Evolutionary conservation across 2,797 vertebrate species (phyloP), one percentile per base, ranked within the genome.

Genomic region (Sebastes matsubarae): DNA sequence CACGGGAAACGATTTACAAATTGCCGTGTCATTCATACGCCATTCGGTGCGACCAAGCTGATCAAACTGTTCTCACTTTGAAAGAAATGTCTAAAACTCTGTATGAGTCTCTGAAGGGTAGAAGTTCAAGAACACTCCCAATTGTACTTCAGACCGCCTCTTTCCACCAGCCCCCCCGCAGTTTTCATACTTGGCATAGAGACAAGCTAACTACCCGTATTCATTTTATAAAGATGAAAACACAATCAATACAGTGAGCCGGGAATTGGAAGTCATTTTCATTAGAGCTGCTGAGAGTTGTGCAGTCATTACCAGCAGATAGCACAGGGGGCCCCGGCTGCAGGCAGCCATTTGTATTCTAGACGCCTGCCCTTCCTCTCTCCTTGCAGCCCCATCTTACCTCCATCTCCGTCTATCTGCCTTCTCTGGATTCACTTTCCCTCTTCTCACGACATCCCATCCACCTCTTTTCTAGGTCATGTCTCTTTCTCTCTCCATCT

Each of bases 251-350:
- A 95, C 91, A 93, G 93, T 88, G 93, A 90, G 91, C 83, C 57
- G 90, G 94, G 94, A 95, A 95, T 95, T 95, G 95, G 93, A 95
- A 95, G 95, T 95, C 92, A 94, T 96, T 96, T 95, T 95, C 94
- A 95, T 96, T 96, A 94, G 93, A 91, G 93, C 89, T 84, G 87
- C 86, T 86, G 90, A 92, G 94, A 93, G 93, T 90, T 92, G 91
- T 92, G 92, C 89, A 95, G 94, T 95, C 95, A 94, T 94, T 95
- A 95, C 93, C 91, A 93, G 93, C 91, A 91, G 92, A 93, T 88
- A 89, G 90, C 88, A 85, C 80, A 69, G 79, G 87, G 92, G 85
- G 88, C 86, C 83, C 57, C 54, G 87, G 89, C 90, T 91, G 89
- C 85, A 84, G 82, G 88, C 87, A 71, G 85, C 87, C 88, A 95